Evolutionary conservation across 1,140 invertebrate genomes (phyloP), one percentile per base, ranked within the genome.

Genomic region (Elymnias hypermnestra): DNA sequence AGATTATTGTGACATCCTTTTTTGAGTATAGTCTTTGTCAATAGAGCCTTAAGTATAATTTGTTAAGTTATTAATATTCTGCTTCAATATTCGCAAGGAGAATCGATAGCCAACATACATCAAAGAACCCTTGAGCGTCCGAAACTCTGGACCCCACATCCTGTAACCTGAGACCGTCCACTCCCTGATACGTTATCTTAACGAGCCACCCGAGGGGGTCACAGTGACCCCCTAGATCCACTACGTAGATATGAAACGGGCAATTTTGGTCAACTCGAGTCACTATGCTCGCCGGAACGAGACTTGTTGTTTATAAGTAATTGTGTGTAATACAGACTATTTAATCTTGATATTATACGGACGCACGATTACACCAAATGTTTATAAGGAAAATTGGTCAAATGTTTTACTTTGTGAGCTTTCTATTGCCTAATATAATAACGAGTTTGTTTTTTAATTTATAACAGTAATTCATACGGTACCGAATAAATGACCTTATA

Each of bases 121-220:
- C 54, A 56, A 57, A 46, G 48, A 53, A 58, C 50, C 55, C 55
- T 53, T 49, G 46, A 53, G 29, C 42, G 42, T 44, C 47, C 53
- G 47, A 46, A 40, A 23, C 44, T 33, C 49, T 54, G 52, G 47
- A 51, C 47, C 55, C 55, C 41, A 45, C 40, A 44, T 53, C 55
- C 55, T 49, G 55, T 49, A 58, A 58, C 51, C 55, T 53, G 50
- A 57, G 54, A 57, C 45, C 55, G 55, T 48, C 44, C 47, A 49
- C 52, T 53, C 51, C 52, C 35, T 46, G 49, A 57, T 57, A 57
- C 50, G 50, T 58, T 58, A 58, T 58, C 55, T 58, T 46, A 58
- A 58, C 55, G 55, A 58, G 45, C 50, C 50, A 58, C 50, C 55
- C 55, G 40, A 29, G 28, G 47, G 55, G 54, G 55, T 48, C 51